These are phyloP conservation scores for Elysia crispata DNA, from an alignment of 2,888 invertebrate genomes.

Conservation along the genomic window DNA sequence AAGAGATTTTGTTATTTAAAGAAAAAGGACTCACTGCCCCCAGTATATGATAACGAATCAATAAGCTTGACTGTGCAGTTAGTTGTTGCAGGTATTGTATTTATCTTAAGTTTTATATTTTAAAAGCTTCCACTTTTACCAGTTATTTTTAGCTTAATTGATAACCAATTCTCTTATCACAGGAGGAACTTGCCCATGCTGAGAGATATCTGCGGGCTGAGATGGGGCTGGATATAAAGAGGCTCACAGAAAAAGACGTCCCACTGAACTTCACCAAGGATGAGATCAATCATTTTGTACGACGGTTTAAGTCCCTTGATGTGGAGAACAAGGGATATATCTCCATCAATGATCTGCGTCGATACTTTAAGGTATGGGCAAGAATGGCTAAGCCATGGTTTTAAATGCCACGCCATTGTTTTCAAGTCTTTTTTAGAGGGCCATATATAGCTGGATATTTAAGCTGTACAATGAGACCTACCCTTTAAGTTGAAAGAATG, in stretches of 20 bases:
- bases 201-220: constrained; percentile 92
- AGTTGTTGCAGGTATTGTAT: no score
- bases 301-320: constrained; percentile 96
- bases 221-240: constrained; percentile 97
- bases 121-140: no score
- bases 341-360: constrained; percentile 96
- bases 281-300: constrained; percentile 95
- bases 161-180: no score
- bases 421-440: background rate
- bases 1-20: no score
- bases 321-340: constrained; percentile 98
- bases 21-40: no score
- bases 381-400: background rate
- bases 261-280: constrained; percentile 95
- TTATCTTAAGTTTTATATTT: no score
- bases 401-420: background rate
- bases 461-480: no score
- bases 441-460: no score
- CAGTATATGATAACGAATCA: no score
- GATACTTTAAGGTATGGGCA: constrained; percentile 78
- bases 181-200: constrained; percentile 90
- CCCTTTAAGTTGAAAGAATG: no score
- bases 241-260: constrained; percentile 87
- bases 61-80: no score
- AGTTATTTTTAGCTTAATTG: no score